These are phyloP conservation scores for Merops nubicus DNA, from an alignment of 2,113 vertebrate genomes.

Conservation along the genomic window DNA sequence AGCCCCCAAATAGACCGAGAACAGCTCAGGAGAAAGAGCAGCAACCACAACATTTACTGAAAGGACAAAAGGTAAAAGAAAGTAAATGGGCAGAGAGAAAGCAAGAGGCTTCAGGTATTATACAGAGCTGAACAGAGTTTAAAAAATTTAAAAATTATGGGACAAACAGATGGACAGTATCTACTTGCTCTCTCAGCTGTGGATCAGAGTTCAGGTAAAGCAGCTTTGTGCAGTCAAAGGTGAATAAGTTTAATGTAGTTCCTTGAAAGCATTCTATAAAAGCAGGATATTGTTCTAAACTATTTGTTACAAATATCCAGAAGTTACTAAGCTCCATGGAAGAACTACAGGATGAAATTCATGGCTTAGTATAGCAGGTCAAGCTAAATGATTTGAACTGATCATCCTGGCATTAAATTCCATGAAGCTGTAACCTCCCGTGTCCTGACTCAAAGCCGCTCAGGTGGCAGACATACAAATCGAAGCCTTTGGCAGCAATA, in stretches of 20 bases:
- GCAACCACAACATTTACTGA: background rate
- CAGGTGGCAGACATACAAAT: conserved; percentile 25
- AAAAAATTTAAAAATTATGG: background rate
- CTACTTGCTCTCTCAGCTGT: background rate
- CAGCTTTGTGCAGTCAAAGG: background rate
- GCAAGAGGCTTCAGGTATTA: background rate
- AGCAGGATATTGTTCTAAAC: background rate
- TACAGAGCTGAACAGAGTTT: background rate
- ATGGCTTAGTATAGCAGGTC: background rate
- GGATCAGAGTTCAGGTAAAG: background rate
- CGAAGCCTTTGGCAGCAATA: conserved; percentile 25
- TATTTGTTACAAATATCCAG: background rate
- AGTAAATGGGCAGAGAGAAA: background rate
- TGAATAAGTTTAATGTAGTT: background rate
- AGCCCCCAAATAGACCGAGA: background rate
- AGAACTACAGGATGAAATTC: background rate
- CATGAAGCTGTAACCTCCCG: background rate
- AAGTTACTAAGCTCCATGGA: background rate
- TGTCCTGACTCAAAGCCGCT: conserved; percentile 11
- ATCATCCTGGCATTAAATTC: background rate
- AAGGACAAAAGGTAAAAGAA: background rate
- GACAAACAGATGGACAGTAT: background rate
- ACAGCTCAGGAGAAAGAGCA: background rate
- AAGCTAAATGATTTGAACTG: background rate
- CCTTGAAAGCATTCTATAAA: background rate